phyloP scores from a whole-genome alignment of 2,113 vertebrate genomes.

The Zootoca vivipara region DNA sequence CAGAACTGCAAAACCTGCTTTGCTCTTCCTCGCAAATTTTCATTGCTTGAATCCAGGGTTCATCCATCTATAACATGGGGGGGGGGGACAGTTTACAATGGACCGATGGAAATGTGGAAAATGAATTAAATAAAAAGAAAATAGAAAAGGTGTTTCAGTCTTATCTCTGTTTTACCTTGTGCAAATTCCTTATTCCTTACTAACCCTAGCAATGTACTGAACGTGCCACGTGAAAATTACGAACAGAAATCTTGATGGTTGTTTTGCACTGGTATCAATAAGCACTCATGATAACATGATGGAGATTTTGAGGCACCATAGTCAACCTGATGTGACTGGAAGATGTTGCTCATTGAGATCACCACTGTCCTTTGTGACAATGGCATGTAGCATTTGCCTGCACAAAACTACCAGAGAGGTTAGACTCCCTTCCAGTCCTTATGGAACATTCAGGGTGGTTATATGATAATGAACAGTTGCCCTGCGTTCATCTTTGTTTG shows the following conservation, averaged over 20 bases:
- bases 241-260: background rate
- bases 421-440: too few species aligned
- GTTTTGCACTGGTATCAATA: background rate
- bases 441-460: too few species aligned
- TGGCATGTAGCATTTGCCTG: too few species aligned
- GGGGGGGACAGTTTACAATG: background rate
- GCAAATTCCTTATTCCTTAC: background rate
- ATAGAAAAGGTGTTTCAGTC: background rate
- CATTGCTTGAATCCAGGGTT: background rate
- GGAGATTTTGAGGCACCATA: too few species aligned
- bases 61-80: background rate
- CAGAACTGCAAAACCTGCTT: background rate
- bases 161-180: background rate
- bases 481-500: too few species aligned
- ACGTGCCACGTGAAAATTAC: conserved; percentile 30
- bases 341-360: background rate
- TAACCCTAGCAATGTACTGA: background rate
- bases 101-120: background rate
- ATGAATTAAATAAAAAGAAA: background rate
- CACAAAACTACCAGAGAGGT: too few species aligned
- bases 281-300: background rate
- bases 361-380: background rate
- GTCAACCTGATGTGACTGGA: too few species aligned
- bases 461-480: too few species aligned
- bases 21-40: background rate